A percentile compares a stretch with the other conserved stretches of the same genome.
Conservation (phyloP, 2,113 vertebrate genomes). For the human region GRCh38 chr2:88081501-88082000, state of each 20-base stretch:
- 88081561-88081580: too few species aligned
- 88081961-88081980: background rate
- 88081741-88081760: background rate
- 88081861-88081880: background rate
- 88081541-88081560: too few species aligned
- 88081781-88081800: background rate
- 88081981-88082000: background rate
- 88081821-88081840: background rate
- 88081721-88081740: too few species aligned
- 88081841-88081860: background rate
- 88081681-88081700: too few species aligned
- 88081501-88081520: too few species aligned
- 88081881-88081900: background rate
- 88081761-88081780: background rate
- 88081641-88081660: too few species aligned
- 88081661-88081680: too few species aligned
- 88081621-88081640: too few species aligned
- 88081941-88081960: background rate
- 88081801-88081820: background rate
- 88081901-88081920: background rate
- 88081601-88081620: too few species aligned
- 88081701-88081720: too few species aligned
- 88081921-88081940: background rate
- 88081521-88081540: too few species aligned
- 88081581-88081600: too few species aligned